Evolutionary conservation across 2,113 vertebrate species (phyloP).

Genomic region (Leptocoma aspasia): DNA sequence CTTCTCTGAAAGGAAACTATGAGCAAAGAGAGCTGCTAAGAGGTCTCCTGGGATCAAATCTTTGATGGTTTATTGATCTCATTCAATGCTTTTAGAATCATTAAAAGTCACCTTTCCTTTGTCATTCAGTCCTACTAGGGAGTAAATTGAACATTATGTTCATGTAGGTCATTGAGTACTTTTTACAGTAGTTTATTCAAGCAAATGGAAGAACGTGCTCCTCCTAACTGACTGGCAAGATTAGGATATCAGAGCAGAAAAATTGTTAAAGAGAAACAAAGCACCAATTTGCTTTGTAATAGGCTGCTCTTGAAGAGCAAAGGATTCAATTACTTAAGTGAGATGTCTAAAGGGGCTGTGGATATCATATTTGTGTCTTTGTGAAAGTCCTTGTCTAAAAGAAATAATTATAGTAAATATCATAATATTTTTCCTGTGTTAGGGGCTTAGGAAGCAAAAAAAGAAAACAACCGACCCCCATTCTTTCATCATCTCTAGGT

Average conservation of each 20-base stretch:
- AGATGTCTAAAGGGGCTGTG: background rate
- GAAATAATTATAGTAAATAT: background rate
- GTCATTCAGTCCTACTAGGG: constrained; percentile 45
- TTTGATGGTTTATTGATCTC: constrained; percentile 69
- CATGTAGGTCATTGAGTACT: constrained; percentile 59
- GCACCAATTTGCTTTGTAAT: constrained; percentile 6
- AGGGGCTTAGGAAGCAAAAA: background rate
- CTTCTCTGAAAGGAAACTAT: constrained; percentile 32
- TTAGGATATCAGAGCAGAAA: constrained; percentile 23
- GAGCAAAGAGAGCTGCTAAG: constrained; percentile 42
- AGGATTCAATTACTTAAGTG: constrained; percentile 21
- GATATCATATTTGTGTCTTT: background rate
- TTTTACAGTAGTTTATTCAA: constrained; percentile 58
- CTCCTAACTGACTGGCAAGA: constrained; percentile 18
- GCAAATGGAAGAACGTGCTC: background rate
- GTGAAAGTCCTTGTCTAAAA: background rate
- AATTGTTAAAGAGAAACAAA: constrained; percentile 45
- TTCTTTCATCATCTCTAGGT: background rate
- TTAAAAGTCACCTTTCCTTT: constrained; percentile 69
- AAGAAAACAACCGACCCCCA: background rate
- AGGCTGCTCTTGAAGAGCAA: background rate
- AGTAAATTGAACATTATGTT: constrained; percentile 59
- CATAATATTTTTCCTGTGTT: background rate
- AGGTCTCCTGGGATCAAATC: constrained; percentile 49
- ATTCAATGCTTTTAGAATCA: constrained; percentile 62